Evolutionary conservation across 2,888 invertebrate species (phyloP).

Genomic region (Eucera pruinosa): DNA sequence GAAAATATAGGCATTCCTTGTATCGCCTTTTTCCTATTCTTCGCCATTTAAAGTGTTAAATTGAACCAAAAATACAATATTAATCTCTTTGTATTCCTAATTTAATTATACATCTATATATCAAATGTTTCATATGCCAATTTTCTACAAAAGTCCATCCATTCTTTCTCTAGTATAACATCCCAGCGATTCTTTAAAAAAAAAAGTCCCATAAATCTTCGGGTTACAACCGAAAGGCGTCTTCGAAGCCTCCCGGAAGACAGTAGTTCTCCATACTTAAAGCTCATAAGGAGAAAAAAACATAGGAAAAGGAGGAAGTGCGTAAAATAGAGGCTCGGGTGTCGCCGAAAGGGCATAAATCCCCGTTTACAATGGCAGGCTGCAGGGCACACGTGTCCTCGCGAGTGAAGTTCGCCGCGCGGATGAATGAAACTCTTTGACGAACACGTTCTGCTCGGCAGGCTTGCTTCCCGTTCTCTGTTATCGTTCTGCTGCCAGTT

Average conservation of each 20-base stretch:
- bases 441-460: conserved; percentile 57
- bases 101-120: no score
- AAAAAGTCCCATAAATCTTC: no score
- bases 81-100: no score
- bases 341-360: conserved; percentile 80
- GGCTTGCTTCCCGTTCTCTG: conserved; percentile 64
- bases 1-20: no score
- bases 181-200: no score
- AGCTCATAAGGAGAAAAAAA: conserved; percentile 33
- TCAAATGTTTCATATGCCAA: no score
- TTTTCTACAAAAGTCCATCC: no score
- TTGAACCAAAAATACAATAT: no score
- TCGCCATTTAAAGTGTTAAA: no score
- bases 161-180: no score
- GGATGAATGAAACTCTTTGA: conserved; percentile 75
- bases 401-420: conserved; percentile 79
- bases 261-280: neutral
- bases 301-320: conserved; percentile 44
- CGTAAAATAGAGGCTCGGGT: conserved; percentile 69
- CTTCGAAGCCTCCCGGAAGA: conserved; percentile 9
- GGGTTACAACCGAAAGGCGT: no score
- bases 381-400: conserved; percentile 76
- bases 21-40: no score
- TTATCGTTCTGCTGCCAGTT: conserved; percentile 61
- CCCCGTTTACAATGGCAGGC: conserved; percentile 74